Base-by-base conservation (phyloP, 1,140 invertebrate species). In the Mercenaria mercenaria region DNA sequence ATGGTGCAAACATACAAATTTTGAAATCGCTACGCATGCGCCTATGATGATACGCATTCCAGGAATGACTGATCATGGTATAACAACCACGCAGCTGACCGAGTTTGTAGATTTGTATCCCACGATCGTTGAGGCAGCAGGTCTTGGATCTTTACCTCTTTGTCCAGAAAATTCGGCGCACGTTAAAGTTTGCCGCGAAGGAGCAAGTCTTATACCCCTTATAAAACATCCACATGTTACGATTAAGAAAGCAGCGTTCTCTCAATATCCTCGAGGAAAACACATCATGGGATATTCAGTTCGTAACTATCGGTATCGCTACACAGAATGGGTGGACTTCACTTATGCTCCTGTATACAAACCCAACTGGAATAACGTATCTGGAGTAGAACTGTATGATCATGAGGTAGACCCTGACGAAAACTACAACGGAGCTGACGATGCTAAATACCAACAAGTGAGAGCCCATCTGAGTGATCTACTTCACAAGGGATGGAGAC, bases 1-100 rank as follows among this genome's bases (percentile, higher is more conserved):
- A 94, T 98, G 98, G 98, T 97, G 98, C 26, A 98, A 98, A 96
- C 98, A 97, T 94, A 98, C 98, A 94, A 98, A 98, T 95, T 98
- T 98, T 94, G 98, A 98, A 90, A 97, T 97, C 20, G 97, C 98
- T 0, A 72, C 64, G n/a, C 82, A 85, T 56, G 82, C 82, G 26
- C 82, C 82, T n/a, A 72, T 85, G 67, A 85, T 85, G 82, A 74
- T 85, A 43, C 64, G 59, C 26, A 52, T 85, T 23, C 82, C 82
- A 50, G 67, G 67, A 37, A 3, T 32, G 10, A 85, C 82, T 8
- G 82, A 85, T 26, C 10, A 47, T 15, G 82, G 82, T 1, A 72
- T 72, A 39, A 72, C n/a, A 23, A 72, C 34, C 0, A n/a, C 18
- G 8, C 1, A 37, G n/a, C 34, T 72, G 6, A n/a, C 67, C 1